Evolutionary conservation across 2,113 vertebrate genomes (phyloP), one percentile per base, ranked within the genome.

Genomic region (Oncorhynchus nerka): DNA sequence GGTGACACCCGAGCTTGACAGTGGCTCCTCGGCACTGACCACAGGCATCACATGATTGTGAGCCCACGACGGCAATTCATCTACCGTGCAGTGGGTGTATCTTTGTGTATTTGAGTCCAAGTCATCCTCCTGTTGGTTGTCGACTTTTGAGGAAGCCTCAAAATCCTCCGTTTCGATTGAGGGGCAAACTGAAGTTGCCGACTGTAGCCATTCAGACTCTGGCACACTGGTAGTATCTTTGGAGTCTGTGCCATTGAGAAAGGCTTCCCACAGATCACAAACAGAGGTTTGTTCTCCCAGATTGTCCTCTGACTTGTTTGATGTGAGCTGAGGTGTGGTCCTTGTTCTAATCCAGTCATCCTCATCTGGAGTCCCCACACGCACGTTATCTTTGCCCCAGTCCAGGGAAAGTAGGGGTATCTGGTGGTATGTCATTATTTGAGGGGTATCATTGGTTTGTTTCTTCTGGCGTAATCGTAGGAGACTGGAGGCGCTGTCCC

Each of bases 171-270:
- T 83, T 39, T 83, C 74, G 32, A 87, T 86, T 12, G 84, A 83
- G 49, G 86, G 85, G 22, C 83, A 87, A 64, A 91, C 84, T 0
- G 70, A 85, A 0, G 85, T 71, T 9, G 90, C 88, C 66, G 83
- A 84, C 84, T 91, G 91, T 77, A 89, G 81, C 87, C 90, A 90
- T 7, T 89, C 89, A n/a, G 91, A 89, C 77, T 92, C 88, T 0
- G 85, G 77, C 68, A 90, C 71, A 12, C 49, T 70, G 13, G 80
- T 76, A 20, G 77, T 79, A 30, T 83, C 83, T 24, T 66, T 70
- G 22, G 48, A 71, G 75, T 76, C 48, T 0, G 83, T 62, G 19
- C 72, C 68, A 0, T 83, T 84, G 19, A 74, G 77, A 79, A 91
- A 88, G 26, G 68, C 65, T 64, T 85, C 71, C 89, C 87, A 89